These are phyloP conservation scores for Lagria hirta DNA, from an alignment of 2,888 invertebrate genomes.

Conservation along the genomic window DNA sequence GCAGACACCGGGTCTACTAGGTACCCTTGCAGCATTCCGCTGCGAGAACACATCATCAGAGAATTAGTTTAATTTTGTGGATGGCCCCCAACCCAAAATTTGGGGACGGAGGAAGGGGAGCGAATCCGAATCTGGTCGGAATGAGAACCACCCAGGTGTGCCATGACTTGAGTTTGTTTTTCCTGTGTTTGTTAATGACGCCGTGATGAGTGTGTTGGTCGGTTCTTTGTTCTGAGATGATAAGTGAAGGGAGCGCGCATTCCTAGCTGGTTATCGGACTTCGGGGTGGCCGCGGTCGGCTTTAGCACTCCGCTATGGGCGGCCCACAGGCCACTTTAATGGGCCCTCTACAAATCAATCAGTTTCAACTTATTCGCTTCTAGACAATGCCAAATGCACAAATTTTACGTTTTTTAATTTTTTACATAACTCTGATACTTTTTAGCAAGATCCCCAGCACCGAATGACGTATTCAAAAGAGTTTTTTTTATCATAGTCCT, in stretches of 20 bases:
- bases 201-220: constrained; percentile 52
- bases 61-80: no score
- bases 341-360: constrained; percentile 53
- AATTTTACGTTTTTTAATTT: no score
- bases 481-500: no score
- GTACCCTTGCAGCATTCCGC: constrained; percentile 50
- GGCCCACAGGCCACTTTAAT: constrained; percentile 45
- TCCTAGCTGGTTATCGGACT: constrained; percentile 49
- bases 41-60: no score
- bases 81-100: constrained; percentile 18
- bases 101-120: constrained; percentile 23
- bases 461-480: no score
- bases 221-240: constrained; percentile 41
- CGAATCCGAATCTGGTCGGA: constrained; percentile 23
- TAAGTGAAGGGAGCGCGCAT: constrained; percentile 34
- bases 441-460: no score
- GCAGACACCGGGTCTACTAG: constrained; percentile 53
- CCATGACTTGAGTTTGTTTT: constrained; percentile 52
- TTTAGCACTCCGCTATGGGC: constrained; percentile 46
- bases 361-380: constrained; percentile 25
- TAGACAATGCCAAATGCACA: constrained; percentile 25
- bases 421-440: no score
- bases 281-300: constrained; percentile 47
- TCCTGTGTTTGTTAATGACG: constrained; percentile 55
- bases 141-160: constrained; percentile 53